Base-by-base conservation (phyloP, 2,113 vertebrate species). In the Callospermophilus lateralis region DNA sequence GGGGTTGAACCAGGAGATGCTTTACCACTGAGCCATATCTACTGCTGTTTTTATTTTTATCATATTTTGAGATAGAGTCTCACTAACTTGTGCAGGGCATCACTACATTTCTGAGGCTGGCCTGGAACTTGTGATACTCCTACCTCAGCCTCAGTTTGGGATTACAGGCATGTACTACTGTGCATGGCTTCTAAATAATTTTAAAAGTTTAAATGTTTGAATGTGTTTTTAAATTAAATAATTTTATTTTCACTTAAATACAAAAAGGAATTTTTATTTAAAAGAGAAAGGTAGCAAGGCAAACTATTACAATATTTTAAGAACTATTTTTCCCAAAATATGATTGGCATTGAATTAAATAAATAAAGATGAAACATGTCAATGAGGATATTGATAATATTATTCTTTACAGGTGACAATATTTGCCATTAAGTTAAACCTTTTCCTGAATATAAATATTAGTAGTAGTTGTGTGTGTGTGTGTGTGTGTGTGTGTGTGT, bases 331-430 rank as follows among this genome's bases (percentile, higher is more conserved):
- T 63, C 20, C 58, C 34, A 3, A 84, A 87, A 42, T 42, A 3
- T 63, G 24, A 58, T 9, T 95, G 24, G 3, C 4, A 61, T 93
- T 88, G 84, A 84, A 89, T 97, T 72, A 89, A 4, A 85, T 79
- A 63, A 87, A 72, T 70, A 45, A 79, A n/a, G 74, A 93, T 48
- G 42, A 76, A 95, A 81, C 81, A 1, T 5, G 48, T 83, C 22
- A 80, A 81, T 73, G 55, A 96, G 2, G 16, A 94, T 81, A 15
- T 90, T 89, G 34, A 78, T 87, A 61, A 4, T 24, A 84, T 90
- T 87, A 22, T 87, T 37, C 30, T 72, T 51, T 92, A 63, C 4
- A 78, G 81, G 24, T 87, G 48, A 37, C 39, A 86, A 61, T 63
- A 89, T 6, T 89, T 94, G 20, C 13, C 22, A 93, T 48, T 90